Evolutionary conservation across 1,140 invertebrate genomes (phyloP).

Genomic region (Drosophila oshimai): DNA sequence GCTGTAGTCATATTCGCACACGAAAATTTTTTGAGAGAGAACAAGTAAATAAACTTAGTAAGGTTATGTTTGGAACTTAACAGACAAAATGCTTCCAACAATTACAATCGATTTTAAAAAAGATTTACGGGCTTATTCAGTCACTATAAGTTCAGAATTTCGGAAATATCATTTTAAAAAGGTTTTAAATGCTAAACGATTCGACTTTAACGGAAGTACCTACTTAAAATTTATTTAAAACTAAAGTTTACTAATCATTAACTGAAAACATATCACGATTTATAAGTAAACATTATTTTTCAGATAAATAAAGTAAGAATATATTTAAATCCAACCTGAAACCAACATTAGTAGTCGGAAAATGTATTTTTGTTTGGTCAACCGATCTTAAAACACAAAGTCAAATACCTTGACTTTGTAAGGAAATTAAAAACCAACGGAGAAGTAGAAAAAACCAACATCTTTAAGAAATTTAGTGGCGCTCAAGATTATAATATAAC

Average conservation of each 20-base stretch:
- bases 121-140: not conserved
- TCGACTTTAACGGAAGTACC: not conserved
- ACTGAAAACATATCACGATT: constrained; percentile 9
- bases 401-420: no score
- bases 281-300: not conserved
- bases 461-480: no score
- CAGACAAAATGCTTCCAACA: constrained; percentile 44
- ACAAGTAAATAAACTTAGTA: not conserved
- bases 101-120: constrained; percentile 55
- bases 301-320: not conserved
- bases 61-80: constrained; percentile 4
- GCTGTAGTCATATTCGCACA: not conserved
- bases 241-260: not conserved
- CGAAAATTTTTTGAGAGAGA: not conserved
- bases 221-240: not conserved
- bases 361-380: no score
- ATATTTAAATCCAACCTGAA: not conserved
- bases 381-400: no score
- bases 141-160: not conserved
- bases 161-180: not conserved
- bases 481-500: no score
- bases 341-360: not conserved
- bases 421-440: no score
- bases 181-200: not conserved
- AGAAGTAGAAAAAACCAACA: no score